Percentiles rank a stretch among this genome's conserved stretches.
Evolutionary conservation across 2,113 vertebrate genomes (phyloP).

Genomic region (Brachypteracias leptosomus): DNA sequence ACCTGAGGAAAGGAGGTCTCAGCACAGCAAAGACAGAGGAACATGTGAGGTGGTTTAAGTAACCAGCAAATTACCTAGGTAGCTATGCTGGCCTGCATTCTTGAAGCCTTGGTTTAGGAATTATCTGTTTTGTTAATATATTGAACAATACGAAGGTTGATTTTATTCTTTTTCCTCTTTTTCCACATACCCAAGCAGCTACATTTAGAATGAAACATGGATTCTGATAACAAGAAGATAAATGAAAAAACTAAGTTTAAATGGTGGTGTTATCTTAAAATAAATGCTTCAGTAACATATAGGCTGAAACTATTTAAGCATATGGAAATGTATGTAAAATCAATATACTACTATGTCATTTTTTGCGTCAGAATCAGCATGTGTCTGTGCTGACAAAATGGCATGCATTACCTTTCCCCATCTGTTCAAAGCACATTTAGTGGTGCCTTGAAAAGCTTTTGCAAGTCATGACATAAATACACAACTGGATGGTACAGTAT

Average conservation of each 20-base stretch:
- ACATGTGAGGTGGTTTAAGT: background rate
- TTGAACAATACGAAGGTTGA: background rate
- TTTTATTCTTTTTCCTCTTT: background rate
- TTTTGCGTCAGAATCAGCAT: constrained; percentile 55
- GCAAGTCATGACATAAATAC: constrained; percentile 45
- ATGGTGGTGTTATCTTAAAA: constrained; percentile 26
- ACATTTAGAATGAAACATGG: background rate
- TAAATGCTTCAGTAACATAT: background rate
- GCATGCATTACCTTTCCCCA: constrained; percentile 65
- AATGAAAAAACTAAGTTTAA: background rate
- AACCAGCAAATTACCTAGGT: background rate
- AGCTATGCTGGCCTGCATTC: background rate
- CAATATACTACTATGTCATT: constrained; percentile 48
- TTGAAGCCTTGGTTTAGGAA: background rate
- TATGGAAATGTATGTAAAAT: constrained; percentile 66
- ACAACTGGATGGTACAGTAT: constrained; percentile 30
- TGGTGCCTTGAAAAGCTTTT: constrained; percentile 54
- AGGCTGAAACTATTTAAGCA: constrained; percentile 32
- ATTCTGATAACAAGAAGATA: background rate
- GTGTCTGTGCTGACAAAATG: constrained; percentile 64
- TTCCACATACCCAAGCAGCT: background rate
- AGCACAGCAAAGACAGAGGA: background rate
- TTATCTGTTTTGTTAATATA: background rate
- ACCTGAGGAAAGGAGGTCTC: background rate
- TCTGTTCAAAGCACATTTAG: constrained; percentile 57